These are phyloP conservation scores for Dolichomitus sp. DNA, from an alignment of 2,888 invertebrate genomes.

Conservation along the genomic window DNA sequence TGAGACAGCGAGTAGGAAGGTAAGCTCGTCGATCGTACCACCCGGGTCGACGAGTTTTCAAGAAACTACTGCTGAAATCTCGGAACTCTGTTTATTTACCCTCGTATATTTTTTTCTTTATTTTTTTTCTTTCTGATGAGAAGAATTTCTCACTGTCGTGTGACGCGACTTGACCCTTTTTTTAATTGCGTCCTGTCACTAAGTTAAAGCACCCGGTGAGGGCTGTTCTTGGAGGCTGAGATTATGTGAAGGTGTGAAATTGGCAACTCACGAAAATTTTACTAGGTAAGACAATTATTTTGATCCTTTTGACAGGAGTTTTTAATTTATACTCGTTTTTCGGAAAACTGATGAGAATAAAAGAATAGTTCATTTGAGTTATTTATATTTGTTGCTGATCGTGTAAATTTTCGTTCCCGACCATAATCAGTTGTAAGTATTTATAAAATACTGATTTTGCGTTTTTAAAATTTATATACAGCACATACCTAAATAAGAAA, in stretches of 20 bases:
- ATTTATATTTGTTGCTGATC: too few species aligned
- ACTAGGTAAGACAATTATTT: not conserved
- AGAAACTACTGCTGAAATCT: not conserved
- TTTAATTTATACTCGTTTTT: too few species aligned
- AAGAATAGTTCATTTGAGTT: not conserved
- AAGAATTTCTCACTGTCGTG: not conserved
- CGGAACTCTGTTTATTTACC: slow-evolving; percentile 7
- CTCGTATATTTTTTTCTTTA: not conserved
- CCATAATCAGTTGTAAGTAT: not conserved
- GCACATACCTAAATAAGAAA: not conserved
- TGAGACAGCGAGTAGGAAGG: not conserved
- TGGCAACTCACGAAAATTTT: not conserved
- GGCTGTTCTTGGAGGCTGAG: not conserved
- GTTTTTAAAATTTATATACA: not conserved
- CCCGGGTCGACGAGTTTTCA: slow-evolving; percentile 22
- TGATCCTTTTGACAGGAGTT: too few species aligned
- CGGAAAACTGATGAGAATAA: not conserved
- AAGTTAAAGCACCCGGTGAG: slow-evolving; percentile 14
- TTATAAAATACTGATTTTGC: not conserved
- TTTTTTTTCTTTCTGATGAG: not conserved
- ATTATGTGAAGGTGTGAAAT: not conserved
- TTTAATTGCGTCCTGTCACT: slow-evolving; percentile 77
- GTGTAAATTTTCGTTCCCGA: not conserved
- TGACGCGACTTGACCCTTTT: slow-evolving; percentile 78
- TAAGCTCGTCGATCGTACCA: not conserved